phyloP scores from a whole-genome alignment of 2,113 vertebrate genomes.

The Neodon shergylaensis region DNA sequence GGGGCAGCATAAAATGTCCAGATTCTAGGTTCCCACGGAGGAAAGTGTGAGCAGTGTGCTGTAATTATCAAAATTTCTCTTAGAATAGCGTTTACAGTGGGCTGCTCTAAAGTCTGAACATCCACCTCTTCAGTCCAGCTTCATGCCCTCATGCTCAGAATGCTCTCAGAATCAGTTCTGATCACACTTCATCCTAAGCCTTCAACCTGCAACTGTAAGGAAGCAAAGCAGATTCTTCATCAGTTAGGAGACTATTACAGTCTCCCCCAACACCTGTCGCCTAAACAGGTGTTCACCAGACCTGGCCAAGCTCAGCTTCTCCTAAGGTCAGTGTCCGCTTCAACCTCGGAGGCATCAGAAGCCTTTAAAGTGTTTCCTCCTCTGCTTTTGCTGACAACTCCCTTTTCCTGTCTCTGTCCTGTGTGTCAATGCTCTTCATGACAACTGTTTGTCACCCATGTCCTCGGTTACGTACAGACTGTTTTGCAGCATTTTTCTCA shows the following conservation, averaged over 20 bases:
- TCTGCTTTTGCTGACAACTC: not conserved
- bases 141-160: rapidly evolving
- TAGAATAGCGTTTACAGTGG: not conserved
- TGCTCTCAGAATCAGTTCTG: not conserved
- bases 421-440: not conserved
- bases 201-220: not conserved
- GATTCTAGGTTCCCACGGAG: not conserved
- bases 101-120: not conserved
- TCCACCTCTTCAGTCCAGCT: not conserved
- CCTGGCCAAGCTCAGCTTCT: not conserved
- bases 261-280: not conserved
- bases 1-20: not conserved
- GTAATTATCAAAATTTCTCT: not conserved
- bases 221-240: not conserved
- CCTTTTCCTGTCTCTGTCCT: not conserved
- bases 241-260: not conserved
- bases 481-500: not conserved
- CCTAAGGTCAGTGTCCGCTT: not conserved
- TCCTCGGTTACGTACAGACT: not conserved
- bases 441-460: not conserved
- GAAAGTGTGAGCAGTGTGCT: not conserved
- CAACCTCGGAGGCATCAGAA: not conserved
- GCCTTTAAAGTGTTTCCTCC: not conserved
- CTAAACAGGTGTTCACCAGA: not conserved
- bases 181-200: not conserved